Evolutionary conservation across 1,140 invertebrate genomes (phyloP), one percentile per base, ranked within the genome.

Genomic region (Aricia agestis): DNA sequence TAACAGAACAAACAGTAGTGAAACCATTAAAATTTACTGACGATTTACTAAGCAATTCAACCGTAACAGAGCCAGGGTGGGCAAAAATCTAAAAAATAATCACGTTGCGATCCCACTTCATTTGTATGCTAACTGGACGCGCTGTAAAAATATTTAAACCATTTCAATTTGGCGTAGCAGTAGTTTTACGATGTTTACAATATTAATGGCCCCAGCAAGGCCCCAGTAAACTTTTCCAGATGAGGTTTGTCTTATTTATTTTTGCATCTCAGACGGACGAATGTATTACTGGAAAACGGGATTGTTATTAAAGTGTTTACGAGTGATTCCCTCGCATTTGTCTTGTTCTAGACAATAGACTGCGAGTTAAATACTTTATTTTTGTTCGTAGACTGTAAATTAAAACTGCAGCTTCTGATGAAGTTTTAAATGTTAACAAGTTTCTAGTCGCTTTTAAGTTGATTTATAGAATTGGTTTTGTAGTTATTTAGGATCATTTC

Each of bases 61-160:
- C 18, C n/a, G n/a, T 59, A 19, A 63, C 59, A 63, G 3, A 63
- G 59, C 11, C 15, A 69, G 68, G 70, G 70, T 72, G 70, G 15
- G 66, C 59, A 72, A 25, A 42, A 61, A 68, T 36, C 70, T 72
- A 67, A 68, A 72, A 72, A 72, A 59, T 72, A 72, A 72, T 72
- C 13, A 67, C 58, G 4, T 18, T 63, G 19, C 59, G 19, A n/a
- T 58, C n/a, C 52, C 15, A 59, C 45, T 32, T 69, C 19, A 69
- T 69, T 69, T 61, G 68, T 69, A 69, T 69, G 68, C 68, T 69
- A 69, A 69, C 32, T 59, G 58, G 41, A 41, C 36, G 15, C 6
- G 58, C 59, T 18, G 59, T 63, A 63, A 63, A 63, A 63, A 63
- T 63, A 63, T 63, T 63, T 63, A 63, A 63, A 63, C 59, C 59